Conservation (phyloP, 1,140 invertebrate species). For the Cydia splendana region DNA sequence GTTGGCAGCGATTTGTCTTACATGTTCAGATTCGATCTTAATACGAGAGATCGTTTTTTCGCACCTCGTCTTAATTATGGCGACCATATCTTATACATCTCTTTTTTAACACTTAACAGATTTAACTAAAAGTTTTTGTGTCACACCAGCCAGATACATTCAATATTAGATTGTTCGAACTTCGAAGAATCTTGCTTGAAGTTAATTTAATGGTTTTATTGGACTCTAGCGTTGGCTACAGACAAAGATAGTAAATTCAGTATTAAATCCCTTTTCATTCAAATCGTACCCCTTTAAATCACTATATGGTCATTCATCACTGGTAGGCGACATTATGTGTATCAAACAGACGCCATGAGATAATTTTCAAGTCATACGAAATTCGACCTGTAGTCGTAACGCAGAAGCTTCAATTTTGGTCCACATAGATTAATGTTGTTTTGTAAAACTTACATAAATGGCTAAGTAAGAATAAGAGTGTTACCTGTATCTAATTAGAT, state of each 20-base stretch:
- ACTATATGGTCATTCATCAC: slow-evolving; percentile 66
- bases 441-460: slow-evolving; percentile 52
- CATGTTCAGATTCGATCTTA: slow-evolving; percentile 65
- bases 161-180: slow-evolving; percentile 21
- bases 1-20: slow-evolving; percentile 71
- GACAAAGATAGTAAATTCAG: slow-evolving; percentile 46
- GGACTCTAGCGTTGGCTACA: slow-evolving; percentile 45
- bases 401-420: slow-evolving; percentile 35
- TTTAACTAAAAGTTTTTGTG: slow-evolving; percentile 16
- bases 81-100: slow-evolving; percentile 50
- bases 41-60: slow-evolving; percentile 61
- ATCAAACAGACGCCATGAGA: slow-evolving; percentile 40
- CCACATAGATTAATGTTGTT: slow-evolving; percentile 34
- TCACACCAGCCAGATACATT: neutral
- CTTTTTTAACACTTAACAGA: slow-evolving; percentile 44
- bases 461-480: slow-evolving; percentile 65
- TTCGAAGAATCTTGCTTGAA: slow-evolving; percentile 18
- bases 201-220: slow-evolving; percentile 64
- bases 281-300: slow-evolving; percentile 67
- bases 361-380: slow-evolving; percentile 34
- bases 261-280: slow-evolving; percentile 54
- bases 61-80: slow-evolving; percentile 57
- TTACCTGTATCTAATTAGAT: slow-evolving; percentile 70
- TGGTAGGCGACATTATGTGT: slow-evolving; percentile 51
- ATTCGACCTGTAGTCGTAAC: slow-evolving; percentile 37